Evolutionary conservation across 2,113 vertebrate genomes (phyloP).

Genomic region (Pelusios castaneus): DNA sequence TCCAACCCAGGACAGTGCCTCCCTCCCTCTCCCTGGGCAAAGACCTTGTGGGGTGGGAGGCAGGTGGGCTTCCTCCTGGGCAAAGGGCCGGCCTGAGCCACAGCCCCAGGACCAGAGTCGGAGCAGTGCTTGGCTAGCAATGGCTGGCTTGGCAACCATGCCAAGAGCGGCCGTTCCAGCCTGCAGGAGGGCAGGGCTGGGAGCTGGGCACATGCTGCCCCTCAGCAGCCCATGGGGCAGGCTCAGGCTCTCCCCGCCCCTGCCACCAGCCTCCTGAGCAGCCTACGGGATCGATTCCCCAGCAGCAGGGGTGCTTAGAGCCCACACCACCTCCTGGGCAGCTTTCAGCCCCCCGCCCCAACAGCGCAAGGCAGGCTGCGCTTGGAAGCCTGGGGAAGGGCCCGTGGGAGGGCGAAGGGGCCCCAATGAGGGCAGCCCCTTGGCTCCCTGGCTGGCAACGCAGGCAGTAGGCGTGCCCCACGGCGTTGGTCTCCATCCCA

Average conservation of each 20-base stretch:
- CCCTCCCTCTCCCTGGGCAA: neutral
- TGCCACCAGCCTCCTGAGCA: no score
- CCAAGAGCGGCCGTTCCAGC: neutral
- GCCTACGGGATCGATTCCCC: no score
- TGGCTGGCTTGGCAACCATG: neutral
- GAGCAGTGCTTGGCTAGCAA: neutral
- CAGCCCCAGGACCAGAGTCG: neutral
- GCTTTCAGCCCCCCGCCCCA: no score
- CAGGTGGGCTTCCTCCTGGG: neutral
- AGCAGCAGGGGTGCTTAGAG: neutral
- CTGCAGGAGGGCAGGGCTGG: neutral
- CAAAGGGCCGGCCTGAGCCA: neutral
- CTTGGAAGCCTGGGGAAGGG: neutral
- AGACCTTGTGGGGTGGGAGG: neutral
- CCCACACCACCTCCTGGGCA: no score
- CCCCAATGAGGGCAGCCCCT: no score
- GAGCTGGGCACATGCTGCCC: neutral
- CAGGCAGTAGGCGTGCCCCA: no score
- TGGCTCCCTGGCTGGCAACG: neutral
- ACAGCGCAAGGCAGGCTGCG: neutral
- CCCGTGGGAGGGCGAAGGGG: no score
- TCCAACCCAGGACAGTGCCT: neutral
- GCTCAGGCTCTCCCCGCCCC: no score
- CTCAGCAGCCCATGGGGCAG: neutral
- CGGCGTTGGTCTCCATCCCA: no score